Evolutionary conservation across 2,888 invertebrate species (phyloP).

Genomic region (Taphrorychus bicolor): DNA sequence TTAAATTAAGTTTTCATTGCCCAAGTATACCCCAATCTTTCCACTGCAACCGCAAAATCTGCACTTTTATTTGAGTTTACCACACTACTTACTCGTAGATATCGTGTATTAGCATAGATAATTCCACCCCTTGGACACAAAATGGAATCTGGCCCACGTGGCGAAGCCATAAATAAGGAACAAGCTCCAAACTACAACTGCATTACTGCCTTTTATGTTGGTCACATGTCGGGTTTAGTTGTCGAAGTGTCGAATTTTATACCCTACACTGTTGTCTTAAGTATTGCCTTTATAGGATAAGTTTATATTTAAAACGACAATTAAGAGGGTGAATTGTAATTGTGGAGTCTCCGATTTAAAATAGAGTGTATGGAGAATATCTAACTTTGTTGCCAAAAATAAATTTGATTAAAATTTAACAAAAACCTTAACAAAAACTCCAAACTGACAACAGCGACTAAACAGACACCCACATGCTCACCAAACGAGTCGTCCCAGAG

Average conservation of each 20-base stretch:
- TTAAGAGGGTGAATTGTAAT: background rate
- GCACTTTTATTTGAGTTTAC: constrained; percentile 28
- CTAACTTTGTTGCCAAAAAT: too few species aligned
- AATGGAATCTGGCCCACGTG: constrained; percentile 28
- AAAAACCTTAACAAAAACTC: background rate
- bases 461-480: constrained; percentile 14
- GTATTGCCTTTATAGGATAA: background rate
- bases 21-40: constrained; percentile 3
- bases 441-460: constrained; percentile 13
- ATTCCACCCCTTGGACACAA: constrained; percentile 28
- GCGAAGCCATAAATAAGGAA: constrained; percentile 31
- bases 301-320: background rate
- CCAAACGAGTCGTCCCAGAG: constrained; percentile 16
- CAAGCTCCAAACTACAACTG: constrained; percentile 11
- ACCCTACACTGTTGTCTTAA: constrained; percentile 4
- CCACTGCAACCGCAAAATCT: constrained; percentile 17
- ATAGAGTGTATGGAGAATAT: background rate
- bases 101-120: constrained; percentile 35
- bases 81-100: constrained; percentile 24
- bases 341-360: background rate
- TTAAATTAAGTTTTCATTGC: too few species aligned
- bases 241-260: background rate
- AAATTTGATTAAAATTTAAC: too few species aligned
- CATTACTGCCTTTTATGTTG: constrained; percentile 26
- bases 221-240: constrained; percentile 18